Base-by-base conservation (phyloP, 2,797 vertebrate genomes). In the Cygnus olor region DNA sequence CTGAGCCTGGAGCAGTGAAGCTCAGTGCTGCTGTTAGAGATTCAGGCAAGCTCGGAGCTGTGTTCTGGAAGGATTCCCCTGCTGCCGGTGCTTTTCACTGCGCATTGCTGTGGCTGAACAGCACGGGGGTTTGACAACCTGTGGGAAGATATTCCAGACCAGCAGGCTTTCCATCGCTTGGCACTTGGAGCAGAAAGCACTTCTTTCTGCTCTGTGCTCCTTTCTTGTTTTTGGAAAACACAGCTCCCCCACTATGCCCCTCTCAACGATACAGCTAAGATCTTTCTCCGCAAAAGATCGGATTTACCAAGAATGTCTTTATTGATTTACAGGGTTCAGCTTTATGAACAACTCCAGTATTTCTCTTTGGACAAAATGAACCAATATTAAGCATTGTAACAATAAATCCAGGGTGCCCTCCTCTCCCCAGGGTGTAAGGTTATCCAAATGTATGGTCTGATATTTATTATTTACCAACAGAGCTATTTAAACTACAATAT, bases 401-500 rank as follows among this genome's bases (percentile, higher is more conserved):
- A 69, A 94, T 97, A 97, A 97, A 98, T 97, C 93, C 90, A 16
- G 47, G 63, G 80, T 25, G 32, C 47, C 80, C 72, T 63, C 54
- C 54, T 69, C 77, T 78, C 80, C 49, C 80, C 54, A 34, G 95
- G 94, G 87, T 81, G 88, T 64, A 85, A 94, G 95, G 88, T 94
- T 91, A 90, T 80, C 90, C 88, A 89, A 96, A 81, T 25, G 57
- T 24, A 24, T 60, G 76, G 82, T 88, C 80, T 83, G 68, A 64
- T 92, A 94, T 97, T 97, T 97, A 94, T 97, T 95, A 95, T 89
- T 95, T 95, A 92, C 90, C 79, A 89, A 93, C 92, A 81, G 95
- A 92, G 78, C 95, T 93, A 70, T 90, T 97, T 44, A 78, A 89
- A 82, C 80, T 15, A 49, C 88, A 94, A 32, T 89, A 87, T 65